phyloP scores from a whole-genome alignment of 2,113 vertebrate species.

The Vireo altiloquus region DNA sequence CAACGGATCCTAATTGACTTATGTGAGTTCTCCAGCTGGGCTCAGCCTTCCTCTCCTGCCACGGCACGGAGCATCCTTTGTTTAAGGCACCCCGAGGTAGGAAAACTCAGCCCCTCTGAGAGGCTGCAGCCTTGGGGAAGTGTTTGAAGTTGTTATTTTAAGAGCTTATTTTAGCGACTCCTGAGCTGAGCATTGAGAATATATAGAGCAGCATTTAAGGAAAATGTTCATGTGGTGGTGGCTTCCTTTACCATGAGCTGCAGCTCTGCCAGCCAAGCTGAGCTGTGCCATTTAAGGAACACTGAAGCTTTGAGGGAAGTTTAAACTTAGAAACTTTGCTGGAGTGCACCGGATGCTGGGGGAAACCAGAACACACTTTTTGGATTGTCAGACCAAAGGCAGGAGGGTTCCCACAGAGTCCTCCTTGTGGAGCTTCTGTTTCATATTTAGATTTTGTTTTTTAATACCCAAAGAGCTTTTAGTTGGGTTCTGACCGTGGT shows the following conservation, averaged over 20 bases:
- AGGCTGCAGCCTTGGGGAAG: not conserved
- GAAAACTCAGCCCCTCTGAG: not conserved
- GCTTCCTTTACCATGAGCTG: constrained; percentile 21
- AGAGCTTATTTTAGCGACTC: constrained; percentile 22
- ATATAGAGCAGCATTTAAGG: not conserved
- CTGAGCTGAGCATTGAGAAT: not conserved
- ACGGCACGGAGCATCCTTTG: not conserved
- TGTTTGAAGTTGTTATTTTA: constrained; percentile 9
- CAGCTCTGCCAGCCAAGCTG: not conserved
- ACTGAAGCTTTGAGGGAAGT: not conserved
- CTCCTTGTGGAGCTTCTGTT: constrained; percentile 14
- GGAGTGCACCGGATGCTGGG: constrained; percentile 35
- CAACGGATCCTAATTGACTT: constrained; percentile 22
- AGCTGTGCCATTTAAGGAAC: constrained; percentile 7
- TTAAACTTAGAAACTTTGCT: constrained; percentile 46
- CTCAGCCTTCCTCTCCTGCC: not conserved
- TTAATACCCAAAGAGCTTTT: constrained; percentile 3
- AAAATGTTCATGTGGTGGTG: not conserved
- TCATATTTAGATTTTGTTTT: constrained; percentile 23
- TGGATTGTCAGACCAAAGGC: constrained; percentile 53
- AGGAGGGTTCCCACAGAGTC: constrained; percentile 44
- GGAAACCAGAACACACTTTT: constrained; percentile 47
- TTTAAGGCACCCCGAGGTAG: not conserved
- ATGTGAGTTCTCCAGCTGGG: not conserved
- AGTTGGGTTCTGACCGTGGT: not conserved